Evolutionary conservation across 2,113 vertebrate species (phyloP).

Genomic region (Nesospiza acunhae): DNA sequence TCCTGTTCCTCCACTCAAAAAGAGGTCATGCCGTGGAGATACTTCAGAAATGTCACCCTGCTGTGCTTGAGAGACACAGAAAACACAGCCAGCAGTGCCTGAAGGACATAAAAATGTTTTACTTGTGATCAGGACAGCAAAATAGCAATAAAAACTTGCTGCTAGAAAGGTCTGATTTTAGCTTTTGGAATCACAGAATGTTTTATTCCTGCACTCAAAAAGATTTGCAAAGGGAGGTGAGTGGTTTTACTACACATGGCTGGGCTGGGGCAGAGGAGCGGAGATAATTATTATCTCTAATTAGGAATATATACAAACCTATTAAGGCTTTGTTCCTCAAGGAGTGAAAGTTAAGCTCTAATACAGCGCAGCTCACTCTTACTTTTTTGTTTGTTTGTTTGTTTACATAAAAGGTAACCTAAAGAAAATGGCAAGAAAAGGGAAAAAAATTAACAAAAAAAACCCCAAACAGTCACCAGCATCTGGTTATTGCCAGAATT

Average conservation of each 20-base stretch:
- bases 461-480: background rate
- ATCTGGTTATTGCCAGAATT: background rate
- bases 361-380: background rate
- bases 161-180: background rate
- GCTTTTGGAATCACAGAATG: background rate
- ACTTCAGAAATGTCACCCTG: background rate
- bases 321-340: background rate
- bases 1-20: background rate
- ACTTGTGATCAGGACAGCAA: background rate
- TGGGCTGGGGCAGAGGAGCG: background rate
- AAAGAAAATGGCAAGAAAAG: background rate
- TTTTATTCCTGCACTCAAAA: background rate
- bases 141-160: background rate
- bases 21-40: background rate
- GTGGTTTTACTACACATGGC: rapidly evolving
- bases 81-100: background rate
- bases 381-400: background rate
- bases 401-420: background rate
- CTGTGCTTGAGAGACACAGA: background rate
- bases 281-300: background rate
- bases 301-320: background rate
- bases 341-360: background rate
- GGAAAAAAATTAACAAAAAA: background rate
- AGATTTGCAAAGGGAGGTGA: background rate
- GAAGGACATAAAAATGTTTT: background rate